These are phyloP conservation scores for Drosophila kurseongensis DNA, from an alignment of 1,140 invertebrate genomes.

Conservation along the genomic window DNA sequence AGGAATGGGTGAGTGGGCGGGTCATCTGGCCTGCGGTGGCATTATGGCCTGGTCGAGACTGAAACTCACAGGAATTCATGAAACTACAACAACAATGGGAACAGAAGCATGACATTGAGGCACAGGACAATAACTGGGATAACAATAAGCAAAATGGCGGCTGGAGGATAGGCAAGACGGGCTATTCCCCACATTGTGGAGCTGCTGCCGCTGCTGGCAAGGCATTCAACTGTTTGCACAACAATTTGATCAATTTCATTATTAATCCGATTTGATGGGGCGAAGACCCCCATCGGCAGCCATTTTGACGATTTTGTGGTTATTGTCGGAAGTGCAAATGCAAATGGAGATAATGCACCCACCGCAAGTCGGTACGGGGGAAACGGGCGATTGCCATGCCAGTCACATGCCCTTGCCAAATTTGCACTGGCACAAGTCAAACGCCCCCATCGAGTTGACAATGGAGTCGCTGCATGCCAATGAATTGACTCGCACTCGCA, in stretches of 20 bases:
- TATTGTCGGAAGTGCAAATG: conserved; percentile 52
- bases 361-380: background rate
- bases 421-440: conserved; percentile 60
- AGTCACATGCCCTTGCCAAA: conserved; percentile 64
- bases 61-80: conserved; percentile 12
- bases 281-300: conserved; percentile 18
- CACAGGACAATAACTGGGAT: conserved; percentile 40
- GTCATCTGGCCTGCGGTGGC: conserved; percentile 22
- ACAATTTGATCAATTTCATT: conserved; percentile 59
- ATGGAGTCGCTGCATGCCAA: conserved; percentile 67
- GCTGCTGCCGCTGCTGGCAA: conserved; percentile 6
- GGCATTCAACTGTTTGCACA: conserved; percentile 55
- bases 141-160: conserved; percentile 42
- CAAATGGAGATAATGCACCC: background rate
- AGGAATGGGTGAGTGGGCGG: conserved; percentile 1
- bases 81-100: conserved; percentile 16
- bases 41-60: conserved; percentile 13
- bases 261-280: conserved; percentile 57
- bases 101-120: conserved; percentile 20
- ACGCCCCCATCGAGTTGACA: conserved; percentile 48
- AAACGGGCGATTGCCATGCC: conserved; percentile 40
- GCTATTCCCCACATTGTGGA: conserved; percentile 21
- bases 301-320: conserved; percentile 52
- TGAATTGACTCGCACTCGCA: conserved; percentile 51
- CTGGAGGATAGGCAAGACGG: conserved; percentile 10